These are phyloP conservation scores for Chionoecetes opilio DNA, from an alignment of 1,140 invertebrate genomes.

Conservation along the genomic window DNA sequence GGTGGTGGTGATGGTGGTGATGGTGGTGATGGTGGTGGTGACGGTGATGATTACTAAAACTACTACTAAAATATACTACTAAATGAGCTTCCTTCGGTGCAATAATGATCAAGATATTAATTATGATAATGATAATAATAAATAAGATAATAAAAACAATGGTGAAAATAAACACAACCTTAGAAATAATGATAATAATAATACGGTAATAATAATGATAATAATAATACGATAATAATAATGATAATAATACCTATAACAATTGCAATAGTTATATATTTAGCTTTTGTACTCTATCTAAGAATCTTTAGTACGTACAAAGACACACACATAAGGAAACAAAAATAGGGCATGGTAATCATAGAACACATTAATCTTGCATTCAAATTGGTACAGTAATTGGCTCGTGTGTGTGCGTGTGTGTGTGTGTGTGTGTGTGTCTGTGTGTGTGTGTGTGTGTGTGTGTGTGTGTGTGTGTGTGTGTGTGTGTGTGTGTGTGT, in stretches of 20 bases:
- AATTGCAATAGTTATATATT: no score
- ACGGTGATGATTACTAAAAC: background rate
- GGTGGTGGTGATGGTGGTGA: background rate
- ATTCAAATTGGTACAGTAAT: no score
- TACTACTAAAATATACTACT: background rate
- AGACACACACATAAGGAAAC: background rate
- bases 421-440: slow-evolving; percentile 39
- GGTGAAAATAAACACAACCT: background rate
- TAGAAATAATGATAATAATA: slow-evolving; percentile 38
- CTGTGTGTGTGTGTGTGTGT: slow-evolving; percentile 22
- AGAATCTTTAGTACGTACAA: background rate
- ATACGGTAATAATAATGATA: slow-evolving; percentile 43
- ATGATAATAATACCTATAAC: background rate
- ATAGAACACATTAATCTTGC: no score
- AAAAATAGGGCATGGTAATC: no score
- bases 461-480: background rate
- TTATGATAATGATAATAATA: slow-evolving; percentile 13
- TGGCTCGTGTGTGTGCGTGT: background rate
- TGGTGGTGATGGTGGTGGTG: background rate
- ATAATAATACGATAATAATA: slow-evolving; percentile 59
- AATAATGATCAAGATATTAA: background rate
- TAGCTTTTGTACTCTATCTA: no score
- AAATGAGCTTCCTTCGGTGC: background rate
- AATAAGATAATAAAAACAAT: slow-evolving; percentile 50
- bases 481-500: slow-evolving; percentile 11